Percentiles rank a stretch among this genome's conserved stretches.
Evolutionary conservation across 2,113 vertebrate genomes (phyloP).

Genomic region (Mixornis gularis): DNA sequence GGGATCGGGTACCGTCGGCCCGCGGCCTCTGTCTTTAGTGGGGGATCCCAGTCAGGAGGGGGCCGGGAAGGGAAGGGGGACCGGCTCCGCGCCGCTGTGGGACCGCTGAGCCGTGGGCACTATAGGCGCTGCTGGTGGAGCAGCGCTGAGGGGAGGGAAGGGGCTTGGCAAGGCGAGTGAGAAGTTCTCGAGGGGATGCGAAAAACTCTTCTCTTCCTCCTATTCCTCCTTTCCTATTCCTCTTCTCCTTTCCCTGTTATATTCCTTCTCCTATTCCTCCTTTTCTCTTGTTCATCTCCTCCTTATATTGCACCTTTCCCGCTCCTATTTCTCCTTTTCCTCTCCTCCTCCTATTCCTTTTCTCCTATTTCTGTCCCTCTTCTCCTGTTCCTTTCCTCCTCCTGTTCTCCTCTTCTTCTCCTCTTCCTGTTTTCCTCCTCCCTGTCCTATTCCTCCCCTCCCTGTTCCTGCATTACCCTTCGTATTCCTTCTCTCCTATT

Average conservation of each 20-base stretch:
- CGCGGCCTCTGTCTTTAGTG: too few species aligned
- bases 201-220: not conserved
- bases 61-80: not conserved
- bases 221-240: not conserved
- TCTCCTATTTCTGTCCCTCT: not conserved
- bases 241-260: not conserved
- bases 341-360: not conserved
- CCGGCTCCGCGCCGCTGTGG: not conserved
- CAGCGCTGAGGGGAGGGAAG: not conserved
- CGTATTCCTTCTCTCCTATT: not conserved
- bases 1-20: accelerated
- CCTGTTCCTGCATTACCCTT: not conserved
- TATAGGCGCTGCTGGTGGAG: not conserved
- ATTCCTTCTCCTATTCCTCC: not conserved
- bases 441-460: not conserved
- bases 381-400: not conserved
- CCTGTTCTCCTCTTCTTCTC: too few species aligned
- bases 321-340: not conserved
- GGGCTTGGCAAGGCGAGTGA: not conserved
- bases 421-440: not conserved
- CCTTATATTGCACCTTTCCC: not conserved
- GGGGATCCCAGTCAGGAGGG: not conserved
- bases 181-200: not conserved
- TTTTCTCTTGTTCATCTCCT: not conserved
- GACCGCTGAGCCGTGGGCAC: not conserved